Percentiles rank a stretch among this genome's conserved stretches.
phyloP scores from a whole-genome alignment of 2,888 invertebrate genomes.

The Odontocerum albicorne region DNA sequence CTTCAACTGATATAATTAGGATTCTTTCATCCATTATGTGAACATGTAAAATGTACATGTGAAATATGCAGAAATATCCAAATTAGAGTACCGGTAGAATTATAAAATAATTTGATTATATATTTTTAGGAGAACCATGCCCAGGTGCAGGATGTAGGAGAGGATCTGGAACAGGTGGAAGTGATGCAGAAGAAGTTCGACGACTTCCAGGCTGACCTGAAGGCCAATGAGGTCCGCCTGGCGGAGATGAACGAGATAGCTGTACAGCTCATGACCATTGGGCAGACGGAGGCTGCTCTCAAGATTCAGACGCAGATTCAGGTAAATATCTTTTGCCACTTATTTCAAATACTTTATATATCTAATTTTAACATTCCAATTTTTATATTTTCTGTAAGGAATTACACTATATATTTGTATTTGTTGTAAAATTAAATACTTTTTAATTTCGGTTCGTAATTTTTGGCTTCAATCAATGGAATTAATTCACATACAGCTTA shows the following conservation, averaged over 20 bases:
- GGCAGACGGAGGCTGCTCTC: conserved; percentile 97
- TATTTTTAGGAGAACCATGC: conserved; percentile 83
- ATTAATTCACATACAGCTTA: too few relatives aligned
- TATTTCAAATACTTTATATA: too few relatives aligned
- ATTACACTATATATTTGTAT: too few relatives aligned
- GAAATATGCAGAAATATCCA: too few relatives aligned
- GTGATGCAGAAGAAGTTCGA: conserved; percentile 99
- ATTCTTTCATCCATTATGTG: not conserved
- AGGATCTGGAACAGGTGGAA: conserved; percentile 97
- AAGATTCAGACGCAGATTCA: conserved; percentile 99
- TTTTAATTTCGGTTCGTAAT: too few relatives aligned
- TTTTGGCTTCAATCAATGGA: too few relatives aligned
- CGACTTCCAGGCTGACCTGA: conserved; percentile 96
- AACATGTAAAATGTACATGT: too few relatives aligned
- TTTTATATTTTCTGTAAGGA: too few relatives aligned
- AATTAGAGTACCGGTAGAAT: too few relatives aligned
- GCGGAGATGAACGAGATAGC: conserved; percentile 99
- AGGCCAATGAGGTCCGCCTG: conserved; percentile 95
- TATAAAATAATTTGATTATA: not conserved
- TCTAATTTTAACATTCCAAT: too few relatives aligned
- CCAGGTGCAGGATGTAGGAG: conserved; percentile 94
- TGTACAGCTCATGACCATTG: conserved; percentile 92
- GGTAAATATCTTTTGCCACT: conserved; percentile 47
- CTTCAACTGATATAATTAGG: too few relatives aligned
- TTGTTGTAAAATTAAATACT: too few relatives aligned